phyloP scores from a whole-genome alignment of 1,140 invertebrate genomes.

The Lineus longissimus region DNA sequence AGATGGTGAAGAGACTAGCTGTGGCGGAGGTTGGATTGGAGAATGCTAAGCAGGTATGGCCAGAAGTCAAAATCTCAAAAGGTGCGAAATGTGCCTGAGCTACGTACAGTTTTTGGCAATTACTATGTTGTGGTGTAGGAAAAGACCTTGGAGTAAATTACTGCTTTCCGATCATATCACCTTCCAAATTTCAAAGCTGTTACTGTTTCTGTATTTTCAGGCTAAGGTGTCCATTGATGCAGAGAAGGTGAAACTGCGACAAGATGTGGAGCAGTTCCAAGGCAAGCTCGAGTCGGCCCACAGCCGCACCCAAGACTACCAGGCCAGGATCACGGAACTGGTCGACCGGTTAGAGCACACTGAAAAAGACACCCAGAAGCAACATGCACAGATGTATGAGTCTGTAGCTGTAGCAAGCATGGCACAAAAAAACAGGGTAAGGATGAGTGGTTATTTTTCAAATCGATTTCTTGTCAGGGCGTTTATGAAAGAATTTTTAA shows the following conservation, averaged over 20 bases:
- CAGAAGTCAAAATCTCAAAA: not conserved
- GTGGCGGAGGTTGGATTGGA: constrained; percentile 37
- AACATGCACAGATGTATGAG: constrained; percentile 28
- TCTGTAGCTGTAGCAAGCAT: not conserved
- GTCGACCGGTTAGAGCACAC: constrained; percentile 29
- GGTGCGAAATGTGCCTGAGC: no score
- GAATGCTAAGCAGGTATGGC: constrained; percentile 25
- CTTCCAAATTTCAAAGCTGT: no score
- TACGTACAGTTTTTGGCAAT: no score
- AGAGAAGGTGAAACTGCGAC: constrained; percentile 27
- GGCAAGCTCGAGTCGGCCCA: constrained; percentile 29
- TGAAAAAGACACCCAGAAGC: constrained; percentile 26
- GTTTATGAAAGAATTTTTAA: not conserved
- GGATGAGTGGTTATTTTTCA: no score
- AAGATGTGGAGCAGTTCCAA: constrained; percentile 33
- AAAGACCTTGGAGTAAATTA: no score
- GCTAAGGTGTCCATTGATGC: constrained; percentile 33
- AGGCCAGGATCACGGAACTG: constrained; percentile 34
- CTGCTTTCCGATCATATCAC: no score
- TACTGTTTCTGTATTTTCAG: constrained; percentile 12
- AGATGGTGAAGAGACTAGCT: constrained; percentile 33
- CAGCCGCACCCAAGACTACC: constrained; percentile 33
- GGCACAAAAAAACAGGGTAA: not conserved
- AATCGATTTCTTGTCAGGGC: no score
- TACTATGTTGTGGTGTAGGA: no score